These are phyloP conservation scores for Saguinus midas DNA, from an alignment of 2,113 vertebrate genomes.

Conservation along the genomic window DNA sequence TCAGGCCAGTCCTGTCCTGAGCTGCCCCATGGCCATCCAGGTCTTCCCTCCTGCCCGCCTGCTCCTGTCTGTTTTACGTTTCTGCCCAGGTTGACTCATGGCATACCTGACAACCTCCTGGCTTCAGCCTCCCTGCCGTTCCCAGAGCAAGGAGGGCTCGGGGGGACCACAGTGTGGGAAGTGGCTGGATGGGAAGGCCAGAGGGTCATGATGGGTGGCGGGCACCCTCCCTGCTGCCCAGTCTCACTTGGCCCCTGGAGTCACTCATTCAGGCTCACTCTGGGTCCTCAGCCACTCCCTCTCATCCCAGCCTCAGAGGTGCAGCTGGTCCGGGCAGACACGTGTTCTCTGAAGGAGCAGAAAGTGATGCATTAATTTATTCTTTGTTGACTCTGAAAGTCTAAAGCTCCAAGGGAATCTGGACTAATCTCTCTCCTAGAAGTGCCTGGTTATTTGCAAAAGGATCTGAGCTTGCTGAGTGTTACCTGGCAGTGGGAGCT, in stretches of 20 bases:
- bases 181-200: neutral
- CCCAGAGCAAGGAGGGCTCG: neutral
- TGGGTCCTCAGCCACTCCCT: too few species aligned
- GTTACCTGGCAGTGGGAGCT: neutral
- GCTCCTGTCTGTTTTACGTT: neutral
- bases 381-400: neutral
- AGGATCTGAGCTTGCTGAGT: neutral
- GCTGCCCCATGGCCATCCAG: neutral
- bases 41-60: neutral
- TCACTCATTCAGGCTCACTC: neutral
- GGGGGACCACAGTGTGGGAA: too few species aligned
- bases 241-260: neutral
- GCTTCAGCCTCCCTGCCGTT: neutral
- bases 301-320: neutral
- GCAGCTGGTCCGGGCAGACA: neutral
- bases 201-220: neutral
- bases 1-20: neutral
- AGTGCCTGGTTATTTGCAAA: accelerated
- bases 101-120: neutral
- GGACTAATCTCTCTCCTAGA: neutral
- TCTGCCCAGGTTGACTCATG: neutral
- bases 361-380: accelerated
- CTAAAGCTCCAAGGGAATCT: neutral
- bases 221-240: neutral
- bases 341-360: neutral